These are phyloP conservation scores for Neodon shergylaensis DNA, from an alignment of 2,113 vertebrate species.

Conservation along the genomic window DNA sequence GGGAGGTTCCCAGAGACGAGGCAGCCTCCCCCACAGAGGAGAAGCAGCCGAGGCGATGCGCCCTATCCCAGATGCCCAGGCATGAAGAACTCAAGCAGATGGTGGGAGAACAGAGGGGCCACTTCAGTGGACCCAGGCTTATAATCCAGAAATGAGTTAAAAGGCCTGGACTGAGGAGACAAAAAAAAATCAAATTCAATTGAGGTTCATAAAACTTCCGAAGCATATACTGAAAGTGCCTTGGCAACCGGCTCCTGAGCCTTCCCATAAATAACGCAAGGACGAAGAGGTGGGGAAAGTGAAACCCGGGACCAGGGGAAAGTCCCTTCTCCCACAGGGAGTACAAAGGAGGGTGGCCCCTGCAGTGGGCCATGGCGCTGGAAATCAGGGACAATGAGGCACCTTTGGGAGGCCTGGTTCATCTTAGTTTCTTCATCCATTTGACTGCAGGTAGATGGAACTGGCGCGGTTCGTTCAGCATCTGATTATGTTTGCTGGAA, in stretches of 20 bases:
- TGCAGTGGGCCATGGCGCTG: background rate
- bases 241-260: slow-evolving; percentile 6
- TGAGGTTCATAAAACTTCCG: slow-evolving; percentile 68
- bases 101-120: background rate
- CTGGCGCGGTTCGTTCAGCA: slow-evolving; percentile 6
- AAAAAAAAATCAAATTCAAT: slow-evolving; percentile 61
- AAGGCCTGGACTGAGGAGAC: slow-evolving; percentile 9
- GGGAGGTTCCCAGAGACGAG: background rate
- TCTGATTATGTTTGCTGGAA: background rate
- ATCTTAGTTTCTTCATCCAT: background rate
- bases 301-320: background rate
- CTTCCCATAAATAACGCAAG: slow-evolving; percentile 61
- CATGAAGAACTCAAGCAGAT: background rate
- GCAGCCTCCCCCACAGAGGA: background rate
- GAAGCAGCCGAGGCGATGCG: background rate
- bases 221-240: slow-evolving; percentile 57
- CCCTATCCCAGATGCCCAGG: background rate
- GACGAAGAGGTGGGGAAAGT: slow-evolving; percentile 40
- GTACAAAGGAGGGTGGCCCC: background rate
- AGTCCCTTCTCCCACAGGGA: background rate
- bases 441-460: background rate
- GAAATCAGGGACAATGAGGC: background rate
- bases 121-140: background rate
- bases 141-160: slow-evolving; percentile 28
- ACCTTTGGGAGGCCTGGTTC: background rate